phyloP scores from a whole-genome alignment of 2,797 vertebrate genomes.

The Ceyx erithaca region DNA sequence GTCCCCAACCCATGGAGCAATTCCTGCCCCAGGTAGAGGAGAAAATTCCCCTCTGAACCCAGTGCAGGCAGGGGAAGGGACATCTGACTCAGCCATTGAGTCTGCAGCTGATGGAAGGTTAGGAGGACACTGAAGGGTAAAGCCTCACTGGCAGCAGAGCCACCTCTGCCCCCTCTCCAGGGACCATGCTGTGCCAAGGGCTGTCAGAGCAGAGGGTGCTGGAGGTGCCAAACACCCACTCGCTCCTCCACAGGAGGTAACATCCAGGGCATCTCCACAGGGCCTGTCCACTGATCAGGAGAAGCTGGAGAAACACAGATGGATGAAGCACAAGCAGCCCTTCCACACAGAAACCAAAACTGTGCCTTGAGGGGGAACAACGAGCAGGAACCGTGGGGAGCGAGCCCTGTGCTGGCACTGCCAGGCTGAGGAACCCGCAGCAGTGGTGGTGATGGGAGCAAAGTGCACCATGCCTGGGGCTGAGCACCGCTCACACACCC shows the following conservation, averaged over 20 bases:
- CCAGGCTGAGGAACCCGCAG: rapidly evolving
- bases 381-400: background rate
- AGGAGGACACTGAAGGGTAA: background rate
- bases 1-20: rapidly evolving
- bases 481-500: background rate
- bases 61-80: rapidly evolving
- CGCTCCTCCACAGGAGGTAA: rapidly evolving
- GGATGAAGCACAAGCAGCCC: background rate
- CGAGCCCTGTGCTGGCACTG: rapidly evolving
- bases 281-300: rapidly evolving
- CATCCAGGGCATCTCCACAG: background rate
- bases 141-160: background rate
- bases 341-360: background rate
- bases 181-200: background rate
- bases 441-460: rapidly evolving
- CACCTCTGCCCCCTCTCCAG: background rate
- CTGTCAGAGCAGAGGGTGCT: background rate
- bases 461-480: background rate
- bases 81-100: background rate
- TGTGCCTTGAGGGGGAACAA: background rate
- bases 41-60: background rate
- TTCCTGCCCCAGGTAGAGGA: background rate
- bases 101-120: background rate
- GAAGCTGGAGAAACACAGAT: background rate
- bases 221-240: background rate